These are phyloP conservation scores for Leistus spinibarbis DNA, from an alignment of 2,888 invertebrate species.

Conservation along the genomic window DNA sequence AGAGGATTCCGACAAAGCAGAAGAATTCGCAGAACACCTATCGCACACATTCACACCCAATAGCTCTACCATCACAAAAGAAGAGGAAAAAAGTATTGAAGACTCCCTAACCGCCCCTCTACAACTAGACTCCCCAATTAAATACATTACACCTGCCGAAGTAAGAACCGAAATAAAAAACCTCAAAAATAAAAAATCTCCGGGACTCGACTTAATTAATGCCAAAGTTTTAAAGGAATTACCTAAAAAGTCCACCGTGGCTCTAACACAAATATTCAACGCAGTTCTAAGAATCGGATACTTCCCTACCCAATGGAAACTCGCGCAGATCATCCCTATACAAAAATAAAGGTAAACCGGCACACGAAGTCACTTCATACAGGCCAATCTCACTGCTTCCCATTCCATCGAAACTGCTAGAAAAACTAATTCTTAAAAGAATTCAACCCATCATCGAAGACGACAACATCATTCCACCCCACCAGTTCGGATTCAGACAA, in stretches of 20 bases:
- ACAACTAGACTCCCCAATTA: no score
- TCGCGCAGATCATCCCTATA: conserved; percentile 37
- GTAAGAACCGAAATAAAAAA: conserved; percentile 14
- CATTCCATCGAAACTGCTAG: neutral
- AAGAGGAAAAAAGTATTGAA: no score
- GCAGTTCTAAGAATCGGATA: conserved; percentile 41
- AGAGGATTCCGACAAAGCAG: no score
- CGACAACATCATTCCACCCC: no score
- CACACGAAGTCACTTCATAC: conserved; percentile 14
- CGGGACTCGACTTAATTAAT: conserved; percentile 41
- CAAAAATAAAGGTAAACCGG: conserved; percentile 17
- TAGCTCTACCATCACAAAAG: no score
- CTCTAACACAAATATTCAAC: conserved; percentile 43
- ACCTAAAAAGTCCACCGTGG: conserved; percentile 40
- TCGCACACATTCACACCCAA: conserved; percentile 30
- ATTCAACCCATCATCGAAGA: no score
- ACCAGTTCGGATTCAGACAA: no score
- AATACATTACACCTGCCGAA: no score
- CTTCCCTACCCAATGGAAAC: conserved; percentile 45
- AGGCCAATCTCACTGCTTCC: conserved; percentile 7
- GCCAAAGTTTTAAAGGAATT: conserved; percentile 43
- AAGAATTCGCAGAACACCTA: no score
- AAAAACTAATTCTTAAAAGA: no score
- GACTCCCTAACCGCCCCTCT: conserved; percentile 7
- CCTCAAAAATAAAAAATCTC: conserved; percentile 27